Evolutionary conservation across 2,888 invertebrate species (phyloP), one percentile per base, ranked within the genome.

Genomic region (Cyclophora punctaria): DNA sequence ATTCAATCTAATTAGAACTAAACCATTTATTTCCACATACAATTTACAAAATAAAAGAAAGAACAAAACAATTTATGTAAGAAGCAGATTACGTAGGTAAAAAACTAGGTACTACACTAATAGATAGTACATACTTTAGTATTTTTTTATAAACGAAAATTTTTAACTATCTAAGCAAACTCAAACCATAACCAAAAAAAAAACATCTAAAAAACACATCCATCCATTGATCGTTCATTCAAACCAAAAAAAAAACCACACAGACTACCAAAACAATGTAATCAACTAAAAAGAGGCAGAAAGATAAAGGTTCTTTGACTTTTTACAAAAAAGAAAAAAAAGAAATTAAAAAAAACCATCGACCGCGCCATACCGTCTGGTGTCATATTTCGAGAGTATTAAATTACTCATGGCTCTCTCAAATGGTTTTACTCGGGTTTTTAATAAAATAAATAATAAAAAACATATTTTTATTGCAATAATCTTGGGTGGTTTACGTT

Each of bases 311-410:
- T 75, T 73, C 78, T 75, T 77, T 77, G 72, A 70, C 76, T 78
- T 80, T 76, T 74, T 78, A 71, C 73, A 74, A 68, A 63, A 64
- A 63, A 62, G 64, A 68, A 76, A 75, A 81, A 72, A 67, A 71
- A 63, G 61, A 73, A 75, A 71, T 73, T 71, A 75, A 81, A 78
- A 83, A 78, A 82, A 84, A 78, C 69, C 73, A 75, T 75, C 78
- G 78, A 73, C 78, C 86, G 86, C 86, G 87, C 87, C 87, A 88
- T 84, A 85, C 87, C 84, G 87, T 88, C 87, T 88, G 83, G 81
- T 84, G 86, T 88, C 87, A 83, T 84, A 80, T 88, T 87, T 86
- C 87, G 74, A 68, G 69, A 63, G 75, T 83, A 86, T 87, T 83
- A 70, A 64, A 78, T 87, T 87, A 83, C 87, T 62, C 67, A 71